Conservation (phyloP, 2,888 invertebrate species). For the Orthonychiurus folsomi region DNA sequence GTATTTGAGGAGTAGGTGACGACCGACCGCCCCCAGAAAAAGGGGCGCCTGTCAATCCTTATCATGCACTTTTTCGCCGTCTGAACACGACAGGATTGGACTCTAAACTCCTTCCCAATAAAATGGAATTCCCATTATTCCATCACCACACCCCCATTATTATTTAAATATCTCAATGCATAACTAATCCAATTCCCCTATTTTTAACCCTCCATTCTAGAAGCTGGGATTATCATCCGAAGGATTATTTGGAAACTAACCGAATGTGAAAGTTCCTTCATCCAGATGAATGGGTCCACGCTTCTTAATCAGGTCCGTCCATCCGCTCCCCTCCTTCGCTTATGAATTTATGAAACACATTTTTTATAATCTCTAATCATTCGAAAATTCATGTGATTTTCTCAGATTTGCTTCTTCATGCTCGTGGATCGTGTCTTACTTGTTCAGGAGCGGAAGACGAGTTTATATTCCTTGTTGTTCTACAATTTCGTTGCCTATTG, state of each 20-base stretch:
- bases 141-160: no score
- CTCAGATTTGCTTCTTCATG: conserved; percentile 3
- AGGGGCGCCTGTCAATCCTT: no score
- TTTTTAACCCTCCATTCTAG: background rate
- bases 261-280: conserved; percentile 55
- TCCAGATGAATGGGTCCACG: conserved; percentile 62
- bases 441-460: conserved; percentile 55
- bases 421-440: conserved; percentile 42
- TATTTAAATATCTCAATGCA: no score
- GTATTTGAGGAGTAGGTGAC: no score
- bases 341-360: background rate
- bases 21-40: no score
- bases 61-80: no score
- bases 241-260: background rate
- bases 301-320: conserved; percentile 58
- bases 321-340: background rate
- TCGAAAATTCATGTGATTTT: conserved; percentile 4
- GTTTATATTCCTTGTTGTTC: conserved; percentile 68
- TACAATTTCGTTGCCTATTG: conserved; percentile 73
- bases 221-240: background rate
- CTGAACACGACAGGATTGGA: no score
- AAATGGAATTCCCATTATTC: no score
- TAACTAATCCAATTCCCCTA: background rate
- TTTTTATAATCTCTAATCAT: no score
- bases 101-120: no score